These are phyloP conservation scores for Muscicapa comitata DNA, from an alignment of 2,797 vertebrate genomes.

Conservation along the genomic window DNA sequence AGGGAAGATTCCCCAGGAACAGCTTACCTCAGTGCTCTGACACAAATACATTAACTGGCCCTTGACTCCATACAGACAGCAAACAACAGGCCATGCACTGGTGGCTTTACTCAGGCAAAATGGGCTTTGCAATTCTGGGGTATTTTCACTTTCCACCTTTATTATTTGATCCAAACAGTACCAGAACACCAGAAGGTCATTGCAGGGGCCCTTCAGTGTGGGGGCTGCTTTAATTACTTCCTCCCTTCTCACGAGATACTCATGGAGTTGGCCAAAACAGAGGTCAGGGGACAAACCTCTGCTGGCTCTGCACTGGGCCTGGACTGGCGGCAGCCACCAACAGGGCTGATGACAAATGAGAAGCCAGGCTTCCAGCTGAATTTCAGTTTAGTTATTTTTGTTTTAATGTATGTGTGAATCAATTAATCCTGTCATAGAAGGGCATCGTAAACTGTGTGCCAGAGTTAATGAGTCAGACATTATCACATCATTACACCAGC, in stretches of 20 bases:
- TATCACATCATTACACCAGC: conserved; percentile 98
- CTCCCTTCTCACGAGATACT: background rate
- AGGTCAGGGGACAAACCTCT: conserved; percentile 11
- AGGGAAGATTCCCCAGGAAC: background rate
- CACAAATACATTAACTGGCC: background rate
- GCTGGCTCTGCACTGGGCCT: background rate
- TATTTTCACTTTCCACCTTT: background rate
- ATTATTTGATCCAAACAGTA: background rate
- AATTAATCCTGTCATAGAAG: conserved; percentile 98
- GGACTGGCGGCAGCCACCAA: conserved; percentile 59
- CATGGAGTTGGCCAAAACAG: background rate
- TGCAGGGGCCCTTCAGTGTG: background rate
- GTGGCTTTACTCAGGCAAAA: background rate
- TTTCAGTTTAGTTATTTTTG: conserved; percentile 94
- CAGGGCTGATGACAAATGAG: conserved; percentile 84
- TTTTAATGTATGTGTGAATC: conserved; percentile 98
- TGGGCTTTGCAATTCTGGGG: fast-evolving
- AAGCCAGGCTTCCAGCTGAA: conserved; percentile 86
- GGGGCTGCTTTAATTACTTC: background rate
- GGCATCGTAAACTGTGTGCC: conserved; percentile 95
- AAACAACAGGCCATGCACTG: background rate
- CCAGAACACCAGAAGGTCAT: background rate
- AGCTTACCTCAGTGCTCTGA: background rate
- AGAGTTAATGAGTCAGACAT: conserved; percentile 98
- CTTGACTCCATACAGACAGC: background rate